Conservation (phyloP, 2,113 vertebrate genomes). For the Electrona antarctica region DNA sequence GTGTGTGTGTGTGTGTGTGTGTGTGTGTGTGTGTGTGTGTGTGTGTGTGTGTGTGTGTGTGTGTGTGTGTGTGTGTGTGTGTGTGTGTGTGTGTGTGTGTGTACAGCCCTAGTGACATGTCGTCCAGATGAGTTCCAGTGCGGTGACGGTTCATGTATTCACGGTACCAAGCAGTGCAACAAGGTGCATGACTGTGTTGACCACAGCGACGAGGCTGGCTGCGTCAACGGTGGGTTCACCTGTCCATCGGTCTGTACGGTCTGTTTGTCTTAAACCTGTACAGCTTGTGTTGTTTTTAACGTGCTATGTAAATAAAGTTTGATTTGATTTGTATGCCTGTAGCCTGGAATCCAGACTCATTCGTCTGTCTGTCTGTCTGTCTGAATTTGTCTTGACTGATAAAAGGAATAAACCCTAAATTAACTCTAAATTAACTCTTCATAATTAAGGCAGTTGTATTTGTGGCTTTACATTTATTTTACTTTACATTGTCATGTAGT, state of each 20-base stretch:
- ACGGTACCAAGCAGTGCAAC: constrained; percentile 91
- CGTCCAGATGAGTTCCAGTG: constrained; percentile 93
- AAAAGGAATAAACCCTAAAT: too few species aligned
- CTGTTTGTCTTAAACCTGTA: too few species aligned
- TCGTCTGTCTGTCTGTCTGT: background rate
- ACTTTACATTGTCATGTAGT: too few species aligned
- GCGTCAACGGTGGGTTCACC: constrained; percentile 84
- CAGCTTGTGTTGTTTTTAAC: too few species aligned
- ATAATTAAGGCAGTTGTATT: background rate
- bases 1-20: constrained; percentile 23
- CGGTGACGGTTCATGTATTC: constrained; percentile 89
- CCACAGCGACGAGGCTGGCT: constrained; percentile 90
- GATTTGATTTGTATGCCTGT: too few species aligned
- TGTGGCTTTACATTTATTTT: background rate
- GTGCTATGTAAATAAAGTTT: too few species aligned
- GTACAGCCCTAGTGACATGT: constrained; percentile 87
- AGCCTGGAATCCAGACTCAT: too few species aligned
- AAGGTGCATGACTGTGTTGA: constrained; percentile 89
- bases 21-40: background rate
- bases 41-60: constrained; percentile 5
- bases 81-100: constrained; percentile 23
- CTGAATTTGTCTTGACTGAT: background rate
- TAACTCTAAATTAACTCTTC: too few species aligned
- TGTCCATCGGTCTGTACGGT: background rate
- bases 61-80: constrained; percentile 24